These are phyloP conservation scores for Ceyx margarethae DNA, from an alignment of 2,113 vertebrate species.

Conservation along the genomic window DNA sequence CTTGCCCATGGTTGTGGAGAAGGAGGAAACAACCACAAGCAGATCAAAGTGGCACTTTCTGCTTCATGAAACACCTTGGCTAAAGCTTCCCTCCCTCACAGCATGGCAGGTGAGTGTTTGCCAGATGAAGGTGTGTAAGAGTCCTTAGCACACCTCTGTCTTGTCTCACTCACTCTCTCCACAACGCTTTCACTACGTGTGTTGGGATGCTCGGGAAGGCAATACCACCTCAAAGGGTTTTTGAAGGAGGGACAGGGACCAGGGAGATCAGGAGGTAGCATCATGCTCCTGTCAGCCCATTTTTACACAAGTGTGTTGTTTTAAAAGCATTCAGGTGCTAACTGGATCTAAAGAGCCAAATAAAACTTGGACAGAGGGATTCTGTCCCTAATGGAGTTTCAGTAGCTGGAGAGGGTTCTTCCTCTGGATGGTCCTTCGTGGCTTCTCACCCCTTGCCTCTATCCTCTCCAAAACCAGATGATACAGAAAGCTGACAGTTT, in stretches of 20 bases:
- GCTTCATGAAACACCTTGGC: rapidly evolving
- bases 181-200: not conserved
- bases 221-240: not conserved
- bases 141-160: not conserved
- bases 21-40: not conserved
- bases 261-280: not conserved
- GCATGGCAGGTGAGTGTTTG: not conserved
- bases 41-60: not conserved
- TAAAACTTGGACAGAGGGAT: not conserved
- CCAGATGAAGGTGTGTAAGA: no score
- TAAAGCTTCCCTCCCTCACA: not conserved
- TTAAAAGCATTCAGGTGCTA: not conserved
- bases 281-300: not conserved
- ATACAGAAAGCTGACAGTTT: not conserved
- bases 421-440: not conserved
- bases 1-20: not conserved
- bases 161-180: not conserved
- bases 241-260: not conserved
- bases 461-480: conserved; percentile 51
- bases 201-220: not conserved
- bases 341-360: not conserved
- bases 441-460: not conserved
- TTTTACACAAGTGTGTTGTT: not conserved
- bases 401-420: not conserved
- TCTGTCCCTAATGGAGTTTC: not conserved